Evolutionary conservation across 1,140 invertebrate genomes (phyloP), one percentile per base, ranked within the genome.

Genomic region (Leucophenga varia): DNA sequence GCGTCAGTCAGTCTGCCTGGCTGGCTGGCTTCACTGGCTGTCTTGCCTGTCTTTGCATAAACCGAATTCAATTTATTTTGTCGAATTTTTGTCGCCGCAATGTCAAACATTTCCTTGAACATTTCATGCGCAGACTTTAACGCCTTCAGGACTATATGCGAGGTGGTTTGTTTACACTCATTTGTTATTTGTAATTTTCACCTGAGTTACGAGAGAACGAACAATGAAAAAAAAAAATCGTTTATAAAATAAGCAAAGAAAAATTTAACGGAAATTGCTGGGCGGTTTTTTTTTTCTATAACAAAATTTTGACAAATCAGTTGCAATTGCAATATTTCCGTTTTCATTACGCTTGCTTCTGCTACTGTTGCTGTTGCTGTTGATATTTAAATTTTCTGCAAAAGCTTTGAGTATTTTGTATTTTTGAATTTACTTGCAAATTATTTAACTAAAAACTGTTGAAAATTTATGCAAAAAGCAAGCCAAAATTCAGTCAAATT

Each of bases 121-220:
- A 51, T 59, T 61, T 67, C n/a, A n/a, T n/a, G n/a, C n/a, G 10
- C 5, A 25, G 22, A 25, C 5, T 25, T 10, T 25, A 6, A 25
- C 22, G 22, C 22, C n/a, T 61, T 41, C 45, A 52, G 16, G 34
- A 61, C 25, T 49, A 55, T 34, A 40, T 36, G 37, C 43, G 50
- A 52, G 55, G 58, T 55, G 58, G 55, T 57, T 56, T 65, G 65
- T 65, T 67, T 65, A 56, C 63, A n/a, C n/a, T n/a, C n/a, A n/a
- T n/a, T 57, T 63, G 63, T 67, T 63, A 67, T 67, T 67, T 67
- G 59, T 63, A 67, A 67, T 67, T 67, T 67, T 59, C 63, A 67
- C 63, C 63, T 67, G 56, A 50, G 35, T 40, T 54, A n/a, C 25
- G 38, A 38, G 38, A 14, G 19, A 45, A 28, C n/a, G 38, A 31